Percentiles rank a stretch among this genome's conserved stretches.
phyloP scores from a whole-genome alignment of 2,888 invertebrate species.

The Adelphocoris suturalis region DNA sequence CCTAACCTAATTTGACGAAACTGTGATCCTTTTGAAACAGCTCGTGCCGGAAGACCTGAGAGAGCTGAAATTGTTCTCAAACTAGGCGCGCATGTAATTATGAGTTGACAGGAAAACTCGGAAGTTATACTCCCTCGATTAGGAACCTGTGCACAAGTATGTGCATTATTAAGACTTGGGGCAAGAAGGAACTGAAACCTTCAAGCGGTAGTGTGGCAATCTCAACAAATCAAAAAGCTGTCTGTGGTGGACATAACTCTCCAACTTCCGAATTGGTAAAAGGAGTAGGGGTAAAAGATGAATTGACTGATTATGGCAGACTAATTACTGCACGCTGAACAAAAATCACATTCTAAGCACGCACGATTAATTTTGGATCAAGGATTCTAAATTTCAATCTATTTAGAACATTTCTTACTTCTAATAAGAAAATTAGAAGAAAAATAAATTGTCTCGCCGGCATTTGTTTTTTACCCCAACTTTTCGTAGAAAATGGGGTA shows the following conservation, averaged over 20 bases:
- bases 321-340: not conserved
- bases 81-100: slow-evolving; percentile 2
- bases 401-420: too few species aligned
- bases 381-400: too few species aligned
- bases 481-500: too few species aligned
- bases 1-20: not conserved
- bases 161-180: not conserved
- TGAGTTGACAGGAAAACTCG: not conserved
- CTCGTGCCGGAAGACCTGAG: not conserved
- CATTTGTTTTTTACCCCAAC: too few species aligned
- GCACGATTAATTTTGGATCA: too few species aligned
- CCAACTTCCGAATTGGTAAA: not conserved
- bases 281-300: not conserved
- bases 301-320: not conserved
- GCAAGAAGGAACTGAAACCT: not conserved
- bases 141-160: not conserved
- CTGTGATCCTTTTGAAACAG: not conserved
- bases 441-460: too few species aligned
- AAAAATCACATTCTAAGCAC: too few species aligned
- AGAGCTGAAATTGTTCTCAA: not conserved
- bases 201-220: not conserved
- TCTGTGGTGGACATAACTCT: not conserved
- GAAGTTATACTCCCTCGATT: not conserved
- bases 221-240: not conserved
- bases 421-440: too few species aligned